Percentiles rank a stretch among this genome's conserved stretches.
phyloP scores from a whole-genome alignment of 2,797 vertebrate genomes.

The Gallinago nigripennis region DNA sequence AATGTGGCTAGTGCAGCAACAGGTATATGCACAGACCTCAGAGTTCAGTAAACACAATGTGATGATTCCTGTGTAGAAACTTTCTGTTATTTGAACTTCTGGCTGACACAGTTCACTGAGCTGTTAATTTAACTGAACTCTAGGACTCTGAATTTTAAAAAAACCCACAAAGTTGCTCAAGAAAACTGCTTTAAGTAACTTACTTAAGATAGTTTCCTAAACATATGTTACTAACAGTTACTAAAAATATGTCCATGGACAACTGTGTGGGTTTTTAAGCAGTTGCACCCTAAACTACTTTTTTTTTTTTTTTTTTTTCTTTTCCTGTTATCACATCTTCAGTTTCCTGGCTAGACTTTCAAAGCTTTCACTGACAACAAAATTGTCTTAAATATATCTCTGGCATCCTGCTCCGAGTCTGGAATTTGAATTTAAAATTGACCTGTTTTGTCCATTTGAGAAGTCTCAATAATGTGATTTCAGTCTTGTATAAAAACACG shows the following conservation, averaged over 20 bases:
- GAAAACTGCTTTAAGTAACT: neutral
- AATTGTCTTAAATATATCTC: neutral
- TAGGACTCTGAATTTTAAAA: neutral
- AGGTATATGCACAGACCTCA: neutral
- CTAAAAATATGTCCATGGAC: neutral
- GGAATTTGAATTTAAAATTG: slow-evolving; percentile 31
- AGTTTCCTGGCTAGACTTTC: neutral
- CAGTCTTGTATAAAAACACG: neutral
- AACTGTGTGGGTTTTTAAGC: neutral
- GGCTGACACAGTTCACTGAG: neutral
- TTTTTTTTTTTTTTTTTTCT: neutral
- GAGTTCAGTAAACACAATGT: neutral
- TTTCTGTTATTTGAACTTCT: neutral
- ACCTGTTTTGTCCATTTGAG: neutral
- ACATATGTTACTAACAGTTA: neutral
- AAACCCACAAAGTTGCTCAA: neutral
- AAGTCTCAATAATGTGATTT: neutral
- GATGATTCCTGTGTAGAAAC: neutral
- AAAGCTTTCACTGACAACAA: neutral
- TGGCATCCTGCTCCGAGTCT: neutral
- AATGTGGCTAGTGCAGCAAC: neutral
- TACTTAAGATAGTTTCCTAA: neutral
- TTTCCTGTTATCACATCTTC: neutral
- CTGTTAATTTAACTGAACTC: neutral
- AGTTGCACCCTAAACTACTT: neutral